A percentile compares a stretch with the other conserved stretches of the same genome.
phyloP scores from a whole-genome alignment of 2,797 vertebrate species.

The Distichodus sexfasciatus region DNA sequence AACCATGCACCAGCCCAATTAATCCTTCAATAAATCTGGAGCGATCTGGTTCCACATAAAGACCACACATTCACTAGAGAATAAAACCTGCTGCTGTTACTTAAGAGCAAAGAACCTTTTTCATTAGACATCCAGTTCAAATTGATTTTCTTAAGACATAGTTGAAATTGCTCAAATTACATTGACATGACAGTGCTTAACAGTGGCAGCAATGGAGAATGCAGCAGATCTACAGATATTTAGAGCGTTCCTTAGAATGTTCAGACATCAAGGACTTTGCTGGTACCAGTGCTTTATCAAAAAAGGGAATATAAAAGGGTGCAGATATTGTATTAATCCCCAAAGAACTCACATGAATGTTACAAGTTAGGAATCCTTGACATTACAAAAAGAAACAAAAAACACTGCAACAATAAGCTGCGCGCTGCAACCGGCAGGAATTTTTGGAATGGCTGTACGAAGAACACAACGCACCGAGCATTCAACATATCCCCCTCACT shows the following conservation, averaged over 20 bases:
- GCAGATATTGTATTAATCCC: neutral
- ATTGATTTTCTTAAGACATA: neutral
- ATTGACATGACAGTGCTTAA: neutral
- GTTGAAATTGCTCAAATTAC: too few relatives aligned
- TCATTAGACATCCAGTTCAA: neutral
- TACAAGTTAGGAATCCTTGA: neutral
- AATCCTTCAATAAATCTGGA: constrained; percentile 64
- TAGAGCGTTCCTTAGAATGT: neutral
- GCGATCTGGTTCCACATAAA: constrained; percentile 71
- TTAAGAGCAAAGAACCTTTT: constrained; percentile 70
- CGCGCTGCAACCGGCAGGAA: neutral
- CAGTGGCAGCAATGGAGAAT: neutral
- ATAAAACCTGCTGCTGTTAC: constrained; percentile 72
- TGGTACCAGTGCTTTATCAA: neutral
- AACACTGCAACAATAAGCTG: neutral
- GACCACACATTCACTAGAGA: constrained; percentile 71
- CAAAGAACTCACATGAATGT: neutral
- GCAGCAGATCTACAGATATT: neutral
- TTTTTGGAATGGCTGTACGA: neutral
- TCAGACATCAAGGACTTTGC: neutral
- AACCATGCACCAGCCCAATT: too few relatives aligned
- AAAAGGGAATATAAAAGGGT: neutral
- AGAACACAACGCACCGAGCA: neutral
- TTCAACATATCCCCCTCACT: neutral
- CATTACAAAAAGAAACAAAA: constrained; percentile 3